phyloP scores from a whole-genome alignment of 2,797 vertebrate species.

The Nyctalus aviator region DNA sequence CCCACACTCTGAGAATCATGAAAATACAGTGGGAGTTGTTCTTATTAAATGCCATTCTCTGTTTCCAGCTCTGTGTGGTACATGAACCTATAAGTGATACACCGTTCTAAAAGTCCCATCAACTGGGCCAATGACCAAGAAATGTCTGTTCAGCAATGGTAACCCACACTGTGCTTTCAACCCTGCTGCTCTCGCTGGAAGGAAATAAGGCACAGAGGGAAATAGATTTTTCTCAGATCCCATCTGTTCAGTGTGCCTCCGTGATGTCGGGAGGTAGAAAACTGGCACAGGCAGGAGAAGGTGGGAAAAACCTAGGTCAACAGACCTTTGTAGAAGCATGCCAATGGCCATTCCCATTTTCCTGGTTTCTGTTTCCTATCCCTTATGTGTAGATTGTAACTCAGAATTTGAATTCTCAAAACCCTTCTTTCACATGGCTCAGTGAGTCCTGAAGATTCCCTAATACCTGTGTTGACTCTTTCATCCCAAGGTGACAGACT shows the following conservation, averaged over 20 bases:
- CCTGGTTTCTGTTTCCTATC: neutral
- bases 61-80: neutral
- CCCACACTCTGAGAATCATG: neutral
- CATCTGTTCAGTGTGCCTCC: constrained; percentile 39
- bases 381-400: neutral
- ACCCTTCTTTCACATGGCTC: neutral
- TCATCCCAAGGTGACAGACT: neutral
- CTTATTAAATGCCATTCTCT: neutral
- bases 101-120: neutral
- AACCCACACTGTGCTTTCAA: neutral
- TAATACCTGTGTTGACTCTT: neutral
- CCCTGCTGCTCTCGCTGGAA: constrained; percentile 32
- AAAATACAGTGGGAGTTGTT: neutral
- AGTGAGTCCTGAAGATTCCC: neutral
- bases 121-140: constrained; percentile 1
- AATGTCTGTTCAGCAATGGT: neutral
- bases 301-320: neutral
- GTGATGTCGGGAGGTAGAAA: neutral
- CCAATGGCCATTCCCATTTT: neutral
- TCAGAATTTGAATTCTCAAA: neutral
- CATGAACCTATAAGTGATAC: neutral
- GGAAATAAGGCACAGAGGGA: neutral
- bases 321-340: neutral
- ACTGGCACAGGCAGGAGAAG: neutral
- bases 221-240: constrained; percentile 12